A percentile compares a stretch with the other conserved stretches of the same genome.
Conservation (phyloP, 2,113 vertebrate genomes). For the Apteryx owenii region DNA sequence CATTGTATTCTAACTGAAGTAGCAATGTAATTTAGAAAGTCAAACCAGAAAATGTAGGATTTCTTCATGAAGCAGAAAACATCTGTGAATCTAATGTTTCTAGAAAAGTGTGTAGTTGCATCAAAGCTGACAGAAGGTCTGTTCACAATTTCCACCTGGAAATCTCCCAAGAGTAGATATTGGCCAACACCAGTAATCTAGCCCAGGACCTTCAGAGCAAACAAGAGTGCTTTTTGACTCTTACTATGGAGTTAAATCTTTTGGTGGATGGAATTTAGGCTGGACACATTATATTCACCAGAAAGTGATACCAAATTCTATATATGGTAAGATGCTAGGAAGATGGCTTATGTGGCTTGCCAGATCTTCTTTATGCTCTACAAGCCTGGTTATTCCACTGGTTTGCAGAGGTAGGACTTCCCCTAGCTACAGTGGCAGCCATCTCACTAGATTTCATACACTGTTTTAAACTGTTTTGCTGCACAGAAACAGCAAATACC, state of each 20-base stretch:
- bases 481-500: background rate
- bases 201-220: background rate
- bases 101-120: background rate
- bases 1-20: background rate
- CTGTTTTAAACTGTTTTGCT: background rate
- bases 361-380: background rate
- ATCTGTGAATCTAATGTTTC: background rate
- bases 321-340: background rate
- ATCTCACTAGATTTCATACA: background rate
- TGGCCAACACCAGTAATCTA: background rate
- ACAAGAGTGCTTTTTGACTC: background rate
- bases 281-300: background rate
- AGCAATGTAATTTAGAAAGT: background rate
- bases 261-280: too few species aligned
- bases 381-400: background rate
- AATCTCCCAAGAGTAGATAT: background rate
- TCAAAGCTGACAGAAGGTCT: background rate
- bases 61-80: background rate
- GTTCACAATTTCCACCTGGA: background rate
- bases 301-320: background rate
- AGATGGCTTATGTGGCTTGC: too few species aligned
- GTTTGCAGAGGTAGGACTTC: background rate
- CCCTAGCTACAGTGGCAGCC: background rate
- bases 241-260: background rate
- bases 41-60: background rate